Evolutionary conservation across 2,113 vertebrate genomes (phyloP).

Genomic region (Collichthys lucidus): DNA sequence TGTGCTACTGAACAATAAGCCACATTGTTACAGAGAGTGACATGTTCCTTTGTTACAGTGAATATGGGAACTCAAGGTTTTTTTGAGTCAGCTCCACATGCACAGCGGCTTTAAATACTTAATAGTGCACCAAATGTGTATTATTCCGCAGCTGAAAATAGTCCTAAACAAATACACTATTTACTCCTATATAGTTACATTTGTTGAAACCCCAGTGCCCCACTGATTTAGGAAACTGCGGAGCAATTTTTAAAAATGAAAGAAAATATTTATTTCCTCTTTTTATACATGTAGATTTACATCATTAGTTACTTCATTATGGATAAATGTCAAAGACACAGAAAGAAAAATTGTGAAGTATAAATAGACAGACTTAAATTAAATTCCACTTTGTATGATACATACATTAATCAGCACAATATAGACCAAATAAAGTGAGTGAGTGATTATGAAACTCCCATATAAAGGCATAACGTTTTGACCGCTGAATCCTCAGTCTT

Average conservation of each 20-base stretch:
- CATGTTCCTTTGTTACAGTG: background rate
- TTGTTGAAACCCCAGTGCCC: background rate
- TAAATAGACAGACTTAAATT: no score
- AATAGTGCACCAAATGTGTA: background rate
- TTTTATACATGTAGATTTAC: background rate
- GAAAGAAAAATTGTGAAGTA: no score
- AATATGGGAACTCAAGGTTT: background rate
- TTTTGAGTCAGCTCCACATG: background rate
- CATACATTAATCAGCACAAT: no score
- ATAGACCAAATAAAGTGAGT: no score
- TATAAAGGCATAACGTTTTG: background rate
- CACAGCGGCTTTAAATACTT: background rate
- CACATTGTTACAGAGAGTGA: background rate
- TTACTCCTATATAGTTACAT: background rate
- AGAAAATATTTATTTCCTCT: background rate
- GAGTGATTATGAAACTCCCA: background rate
- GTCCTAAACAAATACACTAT: background rate
- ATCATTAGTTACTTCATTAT: background rate
- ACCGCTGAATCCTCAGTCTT: background rate
- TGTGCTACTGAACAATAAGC: background rate
- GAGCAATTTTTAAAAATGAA: background rate
- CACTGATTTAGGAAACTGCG: background rate
- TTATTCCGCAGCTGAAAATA: constrained; percentile 8
- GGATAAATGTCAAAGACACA: no score
- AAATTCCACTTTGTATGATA: no score